Conservation (phyloP, 2,888 invertebrate species). For the Caenorhabditis sp. region DNA sequence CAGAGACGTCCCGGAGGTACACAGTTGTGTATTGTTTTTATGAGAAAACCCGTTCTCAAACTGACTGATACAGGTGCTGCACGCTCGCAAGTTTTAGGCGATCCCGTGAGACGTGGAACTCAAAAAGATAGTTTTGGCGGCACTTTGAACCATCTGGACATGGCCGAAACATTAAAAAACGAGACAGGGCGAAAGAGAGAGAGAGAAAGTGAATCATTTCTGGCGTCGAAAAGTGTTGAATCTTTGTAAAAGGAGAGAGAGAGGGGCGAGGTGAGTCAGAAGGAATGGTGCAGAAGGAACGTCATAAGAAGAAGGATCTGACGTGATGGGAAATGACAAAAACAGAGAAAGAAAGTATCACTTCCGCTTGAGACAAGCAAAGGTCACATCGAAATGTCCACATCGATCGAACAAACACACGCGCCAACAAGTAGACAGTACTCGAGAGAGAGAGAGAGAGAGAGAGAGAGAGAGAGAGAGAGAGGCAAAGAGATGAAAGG, state of each 20-base stretch:
- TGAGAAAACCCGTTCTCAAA: background rate
- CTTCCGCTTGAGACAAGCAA: background rate
- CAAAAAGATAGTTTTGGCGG: too few species aligned
- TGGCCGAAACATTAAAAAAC: slow-evolving; percentile 14
- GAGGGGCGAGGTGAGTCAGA: background rate
- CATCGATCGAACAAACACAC: slow-evolving; percentile 12
- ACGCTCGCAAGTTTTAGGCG: too few species aligned
- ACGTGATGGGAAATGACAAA: too few species aligned
- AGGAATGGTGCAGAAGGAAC: slow-evolving; percentile 6
- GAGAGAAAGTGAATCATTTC: slow-evolving; percentile 18
- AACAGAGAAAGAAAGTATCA: too few species aligned
- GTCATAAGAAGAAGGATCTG: background rate
- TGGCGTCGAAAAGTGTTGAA: too few species aligned
- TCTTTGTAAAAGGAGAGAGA: too few species aligned
- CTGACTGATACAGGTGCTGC: slow-evolving; percentile 47
- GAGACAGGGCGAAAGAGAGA: too few species aligned
- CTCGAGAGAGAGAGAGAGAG: background rate
- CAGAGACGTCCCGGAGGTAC: slow-evolving; percentile 30
- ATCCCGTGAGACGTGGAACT: too few species aligned
- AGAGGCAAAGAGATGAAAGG: slow-evolving; percentile 21
- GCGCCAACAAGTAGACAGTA: background rate
- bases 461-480: background rate
- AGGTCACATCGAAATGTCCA: slow-evolving; percentile 28
- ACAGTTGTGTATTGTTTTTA: slow-evolving; percentile 38
- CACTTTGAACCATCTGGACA: too few species aligned